Evolutionary conservation across 2,888 invertebrate genomes (phyloP).

Genomic region (Dasysyrphus tricinctus): DNA sequence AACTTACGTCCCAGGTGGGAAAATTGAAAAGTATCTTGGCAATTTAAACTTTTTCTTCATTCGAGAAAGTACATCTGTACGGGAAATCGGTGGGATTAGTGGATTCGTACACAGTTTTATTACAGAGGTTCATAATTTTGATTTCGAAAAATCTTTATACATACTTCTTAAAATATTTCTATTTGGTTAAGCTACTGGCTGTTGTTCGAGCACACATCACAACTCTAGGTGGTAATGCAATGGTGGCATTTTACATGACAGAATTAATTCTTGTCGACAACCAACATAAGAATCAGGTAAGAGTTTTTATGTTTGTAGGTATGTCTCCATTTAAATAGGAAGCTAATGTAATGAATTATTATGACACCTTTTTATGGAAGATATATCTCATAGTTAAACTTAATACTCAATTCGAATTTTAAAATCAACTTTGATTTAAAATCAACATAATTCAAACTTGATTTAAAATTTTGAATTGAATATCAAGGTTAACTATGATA

Average conservation of each 20-base stretch:
- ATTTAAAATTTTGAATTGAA: too few species aligned
- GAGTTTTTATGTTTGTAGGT: not conserved
- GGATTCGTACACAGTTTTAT: slow-evolving; percentile 97
- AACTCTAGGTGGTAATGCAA: slow-evolving; percentile 96
- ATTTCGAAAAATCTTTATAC: slow-evolving; percentile 6
- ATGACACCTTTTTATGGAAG: too few species aligned
- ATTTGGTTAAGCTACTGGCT: slow-evolving; percentile 87
- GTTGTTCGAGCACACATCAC: slow-evolving; percentile 97
- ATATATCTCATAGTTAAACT: too few species aligned
- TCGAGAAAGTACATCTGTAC: slow-evolving; percentile 95
- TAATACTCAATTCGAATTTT: too few species aligned
- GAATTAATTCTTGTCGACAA: slow-evolving; percentile 96
- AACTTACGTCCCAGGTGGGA: slow-evolving; percentile 90
- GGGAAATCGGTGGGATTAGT: slow-evolving; percentile 96
- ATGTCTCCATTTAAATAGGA: too few species aligned
- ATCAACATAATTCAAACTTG: too few species aligned
- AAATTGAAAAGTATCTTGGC: slow-evolving; percentile 92
- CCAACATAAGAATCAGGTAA: slow-evolving; percentile 98
- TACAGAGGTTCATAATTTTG: slow-evolving; percentile 87
- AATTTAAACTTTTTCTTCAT: slow-evolving; percentile 97
- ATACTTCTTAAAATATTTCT: slow-evolving; percentile 6
- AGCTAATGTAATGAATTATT: too few species aligned
- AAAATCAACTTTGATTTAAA: too few species aligned
- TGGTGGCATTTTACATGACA: slow-evolving; percentile 96
- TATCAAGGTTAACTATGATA: too few species aligned